Percentiles rank a stretch among this genome's conserved stretches.
phyloP scores from a whole-genome alignment of 2,888 invertebrate genomes.

The Cyclophora punctaria region DNA sequence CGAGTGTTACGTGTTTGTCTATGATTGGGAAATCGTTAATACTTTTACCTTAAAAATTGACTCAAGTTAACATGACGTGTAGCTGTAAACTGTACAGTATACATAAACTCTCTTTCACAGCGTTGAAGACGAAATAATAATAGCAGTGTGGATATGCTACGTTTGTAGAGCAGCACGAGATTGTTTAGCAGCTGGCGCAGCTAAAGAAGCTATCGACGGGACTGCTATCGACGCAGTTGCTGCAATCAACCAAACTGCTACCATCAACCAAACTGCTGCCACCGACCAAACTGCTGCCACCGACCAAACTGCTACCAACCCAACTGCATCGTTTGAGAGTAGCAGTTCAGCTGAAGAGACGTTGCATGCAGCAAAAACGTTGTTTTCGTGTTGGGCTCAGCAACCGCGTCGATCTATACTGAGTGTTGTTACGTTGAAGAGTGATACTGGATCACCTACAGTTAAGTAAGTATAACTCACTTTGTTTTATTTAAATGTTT shows the following conservation, averaged over 20 bases:
- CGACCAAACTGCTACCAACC: neutral
- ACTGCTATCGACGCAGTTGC: conserved; percentile 74
- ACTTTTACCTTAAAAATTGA: neutral
- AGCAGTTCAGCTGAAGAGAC: neutral
- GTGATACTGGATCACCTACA: conserved; percentile 32
- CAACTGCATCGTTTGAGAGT: neutral
- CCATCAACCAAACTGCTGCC: conserved; percentile 49
- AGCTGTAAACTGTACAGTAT: neutral
- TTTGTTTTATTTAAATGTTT: too few relatives aligned
- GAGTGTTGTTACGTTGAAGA: conserved; percentile 39
- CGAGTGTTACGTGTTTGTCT: neutral
- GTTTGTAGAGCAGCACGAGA: conserved; percentile 27
- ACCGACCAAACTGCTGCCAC: conserved; percentile 35
- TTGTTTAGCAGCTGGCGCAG: neutral
- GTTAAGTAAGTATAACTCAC: conserved; percentile 26
- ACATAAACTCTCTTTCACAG: conserved; percentile 21
- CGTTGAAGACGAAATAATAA: conserved; percentile 40
- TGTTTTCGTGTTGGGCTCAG: conserved; percentile 37
- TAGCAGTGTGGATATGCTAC: conserved; percentile 51
- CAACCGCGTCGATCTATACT: conserved; percentile 38
- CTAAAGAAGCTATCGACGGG: too few relatives aligned
- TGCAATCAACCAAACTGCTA: conserved; percentile 75
- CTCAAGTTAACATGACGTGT: neutral
- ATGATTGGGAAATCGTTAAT: neutral
- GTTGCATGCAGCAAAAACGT: conserved; percentile 13